Evolutionary conservation across 2,797 vertebrate species (phyloP).

Genomic region (Onychomys torridus): DNA sequence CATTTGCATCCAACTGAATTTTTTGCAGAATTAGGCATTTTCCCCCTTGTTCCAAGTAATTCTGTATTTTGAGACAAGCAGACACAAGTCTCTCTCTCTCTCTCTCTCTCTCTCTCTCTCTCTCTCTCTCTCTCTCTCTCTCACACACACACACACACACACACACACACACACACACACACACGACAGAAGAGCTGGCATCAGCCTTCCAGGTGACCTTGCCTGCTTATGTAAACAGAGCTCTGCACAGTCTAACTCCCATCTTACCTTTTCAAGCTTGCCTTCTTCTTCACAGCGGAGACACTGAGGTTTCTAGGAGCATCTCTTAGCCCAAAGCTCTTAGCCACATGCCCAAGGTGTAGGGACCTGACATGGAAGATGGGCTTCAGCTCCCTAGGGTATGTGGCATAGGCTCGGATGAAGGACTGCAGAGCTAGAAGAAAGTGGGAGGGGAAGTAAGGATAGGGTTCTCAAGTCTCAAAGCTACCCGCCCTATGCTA

Average conservation of each 20-base stretch:
- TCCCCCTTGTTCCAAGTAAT: background rate
- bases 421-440: constrained; percentile 94
- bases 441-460: background rate
- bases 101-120: background rate
- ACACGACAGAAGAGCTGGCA: fast-evolving
- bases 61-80: background rate
- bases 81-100: background rate
- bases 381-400: constrained; percentile 92
- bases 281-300: constrained; percentile 75
- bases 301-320: constrained; percentile 91
- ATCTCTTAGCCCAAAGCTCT: constrained; percentile 97
- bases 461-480: background rate
- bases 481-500: no score
- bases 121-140: background rate
- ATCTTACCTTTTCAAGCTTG: constrained; percentile 83
- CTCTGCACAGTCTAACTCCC: fast-evolving
- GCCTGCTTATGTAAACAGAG: fast-evolving
- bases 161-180: background rate
- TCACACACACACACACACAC: background rate
- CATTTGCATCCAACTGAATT: background rate
- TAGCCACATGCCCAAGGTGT: constrained; percentile 96
- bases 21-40: background rate
- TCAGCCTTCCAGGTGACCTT: fast-evolving
- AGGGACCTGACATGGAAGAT: constrained; percentile 94
- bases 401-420: constrained; percentile 93